These are phyloP conservation scores for Oscheius sp. DNA, from an alignment of 2,888 invertebrate genomes.

Conservation along the genomic window DNA sequence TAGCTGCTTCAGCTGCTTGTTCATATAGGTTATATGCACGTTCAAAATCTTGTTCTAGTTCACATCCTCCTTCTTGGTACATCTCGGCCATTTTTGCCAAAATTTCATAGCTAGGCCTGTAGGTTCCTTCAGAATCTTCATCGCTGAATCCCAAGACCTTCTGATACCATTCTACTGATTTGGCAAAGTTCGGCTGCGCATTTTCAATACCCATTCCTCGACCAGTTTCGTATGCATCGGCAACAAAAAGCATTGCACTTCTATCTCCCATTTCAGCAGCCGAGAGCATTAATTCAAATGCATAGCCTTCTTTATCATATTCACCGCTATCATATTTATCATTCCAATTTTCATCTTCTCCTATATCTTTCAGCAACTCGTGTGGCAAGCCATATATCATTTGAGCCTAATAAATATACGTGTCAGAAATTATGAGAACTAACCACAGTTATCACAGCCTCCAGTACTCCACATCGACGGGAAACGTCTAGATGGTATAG, in stretches of 20 bases:
- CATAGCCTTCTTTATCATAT: conserved; percentile 65
- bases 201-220: conserved; percentile 46
- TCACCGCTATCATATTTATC: conserved; percentile 63
- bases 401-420: no score
- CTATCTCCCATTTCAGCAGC: conserved; percentile 74
- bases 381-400: conserved; percentile 73
- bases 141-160: conserved; percentile 59
- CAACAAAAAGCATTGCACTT: conserved; percentile 74
- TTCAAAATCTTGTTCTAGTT: conserved; percentile 71
- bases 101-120: conserved; percentile 70
- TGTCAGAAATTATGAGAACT: no score
- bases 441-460: conserved; percentile 74
- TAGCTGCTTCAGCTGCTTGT: conserved; percentile 75
- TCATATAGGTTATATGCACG: conserved; percentile 74
- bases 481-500: conserved; percentile 75
- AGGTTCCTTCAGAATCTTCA: conserved; percentile 60
- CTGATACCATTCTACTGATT: conserved; percentile 56
- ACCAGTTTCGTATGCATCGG: conserved; percentile 74
- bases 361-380: conserved; percentile 73
- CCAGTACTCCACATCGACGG: conserved; percentile 74
- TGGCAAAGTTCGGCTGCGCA: conserved; percentile 41
- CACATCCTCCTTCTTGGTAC: conserved; percentile 72
- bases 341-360: conserved; percentile 68
- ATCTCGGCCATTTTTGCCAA: conserved; percentile 74
- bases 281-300: conserved; percentile 70